These are phyloP conservation scores for Alethe diademata DNA, from an alignment of 2,113 vertebrate genomes.

Conservation along the genomic window DNA sequence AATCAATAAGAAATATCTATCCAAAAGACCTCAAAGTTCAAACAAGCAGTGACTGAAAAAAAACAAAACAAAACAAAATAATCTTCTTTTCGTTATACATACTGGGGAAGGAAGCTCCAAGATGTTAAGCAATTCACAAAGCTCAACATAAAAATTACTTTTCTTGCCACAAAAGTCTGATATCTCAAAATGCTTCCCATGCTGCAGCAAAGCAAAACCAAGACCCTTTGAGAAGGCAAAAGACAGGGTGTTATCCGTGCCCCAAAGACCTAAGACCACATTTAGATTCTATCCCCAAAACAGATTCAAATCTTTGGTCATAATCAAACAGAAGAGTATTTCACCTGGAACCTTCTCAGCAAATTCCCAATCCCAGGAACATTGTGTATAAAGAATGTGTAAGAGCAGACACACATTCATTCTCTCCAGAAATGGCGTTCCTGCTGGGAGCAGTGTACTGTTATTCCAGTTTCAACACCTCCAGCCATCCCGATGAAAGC, in stretches of 20 bases:
- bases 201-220: not conserved
- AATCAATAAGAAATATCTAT: not conserved
- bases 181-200: not conserved
- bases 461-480: not conserved
- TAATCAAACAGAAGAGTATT: not conserved
- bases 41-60: not conserved
- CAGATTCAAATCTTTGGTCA: not conserved
- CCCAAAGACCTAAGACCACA: not conserved
- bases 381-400: not conserved
- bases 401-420: not conserved
- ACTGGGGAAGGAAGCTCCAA: not conserved
- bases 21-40: not conserved
- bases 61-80: not conserved
- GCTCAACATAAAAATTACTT: not conserved
- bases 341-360: not conserved
- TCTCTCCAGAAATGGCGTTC: accelerated
- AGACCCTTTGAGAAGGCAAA: not conserved
- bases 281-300: not conserved
- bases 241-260: not conserved
- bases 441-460: not conserved
- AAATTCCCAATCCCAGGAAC: not conserved
- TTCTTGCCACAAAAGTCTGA: not conserved
- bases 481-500: not conserved
- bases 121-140: not conserved
- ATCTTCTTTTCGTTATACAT: not conserved